Percentiles rank a stretch among this genome's conserved stretches.
Conservation (phyloP, 2,888 invertebrate species). For the Chloromyia formosa region DNA sequence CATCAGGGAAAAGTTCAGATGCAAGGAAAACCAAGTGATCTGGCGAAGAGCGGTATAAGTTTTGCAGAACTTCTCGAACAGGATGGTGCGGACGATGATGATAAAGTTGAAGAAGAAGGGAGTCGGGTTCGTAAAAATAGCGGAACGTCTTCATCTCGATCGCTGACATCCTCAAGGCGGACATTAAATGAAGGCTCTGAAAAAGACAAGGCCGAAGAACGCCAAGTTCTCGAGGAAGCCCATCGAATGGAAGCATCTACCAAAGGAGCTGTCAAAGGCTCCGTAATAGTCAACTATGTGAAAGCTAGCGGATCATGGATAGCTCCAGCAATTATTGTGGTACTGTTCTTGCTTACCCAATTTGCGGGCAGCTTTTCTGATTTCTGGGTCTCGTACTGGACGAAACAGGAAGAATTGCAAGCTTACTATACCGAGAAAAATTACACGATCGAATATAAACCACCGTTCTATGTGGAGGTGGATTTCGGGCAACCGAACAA, state of each 20-base stretch:
- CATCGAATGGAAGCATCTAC: constrained; percentile 61
- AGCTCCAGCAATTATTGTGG: constrained; percentile 62
- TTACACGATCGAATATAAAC: background rate
- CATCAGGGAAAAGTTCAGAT: constrained; percentile 65
- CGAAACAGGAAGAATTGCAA: constrained; percentile 54
- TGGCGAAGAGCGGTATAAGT: constrained; percentile 65
- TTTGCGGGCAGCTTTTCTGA: constrained; percentile 72
- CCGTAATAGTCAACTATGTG: constrained; percentile 65
- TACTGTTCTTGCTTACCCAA: constrained; percentile 68
- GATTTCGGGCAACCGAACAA: background rate
- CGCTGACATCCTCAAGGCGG: constrained; percentile 38
- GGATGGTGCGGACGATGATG: constrained; percentile 62
- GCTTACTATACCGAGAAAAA: constrained; percentile 27
- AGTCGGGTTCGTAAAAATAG: constrained; percentile 17
- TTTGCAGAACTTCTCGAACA: constrained; percentile 65
- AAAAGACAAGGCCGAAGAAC: constrained; percentile 55
- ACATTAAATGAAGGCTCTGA: constrained; percentile 55
- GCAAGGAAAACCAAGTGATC: constrained; percentile 64
- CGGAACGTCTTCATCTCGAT: constrained; percentile 41
- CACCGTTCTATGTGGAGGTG: background rate
- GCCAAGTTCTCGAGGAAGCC: constrained; percentile 47
- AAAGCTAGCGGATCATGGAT: constrained; percentile 66
- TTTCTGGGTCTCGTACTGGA: constrained; percentile 76
- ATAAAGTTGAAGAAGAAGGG: constrained; percentile 48
- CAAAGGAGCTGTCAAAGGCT: constrained; percentile 63